Base-by-base conservation (phyloP, 2,888 invertebrate species). In the Eilema sororculum region DNA sequence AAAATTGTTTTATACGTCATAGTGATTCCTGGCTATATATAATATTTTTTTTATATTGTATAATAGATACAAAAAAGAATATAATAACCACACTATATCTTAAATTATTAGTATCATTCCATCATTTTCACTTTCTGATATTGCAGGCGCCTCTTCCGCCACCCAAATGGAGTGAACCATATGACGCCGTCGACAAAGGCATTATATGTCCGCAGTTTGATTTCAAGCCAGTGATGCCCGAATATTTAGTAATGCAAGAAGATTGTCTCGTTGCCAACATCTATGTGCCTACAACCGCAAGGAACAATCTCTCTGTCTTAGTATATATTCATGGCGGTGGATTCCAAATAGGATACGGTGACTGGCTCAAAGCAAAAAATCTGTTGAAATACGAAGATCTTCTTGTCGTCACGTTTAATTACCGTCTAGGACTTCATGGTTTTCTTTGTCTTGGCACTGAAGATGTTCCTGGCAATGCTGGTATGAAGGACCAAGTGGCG, bases 371-470 rank as follows among this genome's bases (percentile, higher is more conserved):
- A 60, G 63, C 72, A 0, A 83, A 65, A 25, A 71, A 77, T 41
- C 62, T 86, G 1, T 69, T 84, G 0, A 71, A 71, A 3, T 78
- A 70, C n/a, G 77, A 83, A 59, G 82, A 85, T 66, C 63, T 85
- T 0, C 81, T 87, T 1, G 67, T 75, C 0, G 83, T 87, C 0
- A 80, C 77, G 0, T 86, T 87, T n/a, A 88, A 88, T 68, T 86
- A 86, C 62, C 83, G 87, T 0, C 74, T 88, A 0, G 85, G 81
- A 3, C 63, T 80, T 2, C 83, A 84, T 8, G 89, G 89, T 0
- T 88, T 87, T 60, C 75, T 89, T 5, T 89, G 88, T 71, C 69
- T 88, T 4, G 88, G 88, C 3, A 88, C 88, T 0, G 76, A 87
- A 60, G 75, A 76, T 25, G 78, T 67, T 52, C 89, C 89, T 8